Evolutionary conservation across 2,888 invertebrate species (phyloP).

Genomic region (Asteroscopus sphinx): DNA sequence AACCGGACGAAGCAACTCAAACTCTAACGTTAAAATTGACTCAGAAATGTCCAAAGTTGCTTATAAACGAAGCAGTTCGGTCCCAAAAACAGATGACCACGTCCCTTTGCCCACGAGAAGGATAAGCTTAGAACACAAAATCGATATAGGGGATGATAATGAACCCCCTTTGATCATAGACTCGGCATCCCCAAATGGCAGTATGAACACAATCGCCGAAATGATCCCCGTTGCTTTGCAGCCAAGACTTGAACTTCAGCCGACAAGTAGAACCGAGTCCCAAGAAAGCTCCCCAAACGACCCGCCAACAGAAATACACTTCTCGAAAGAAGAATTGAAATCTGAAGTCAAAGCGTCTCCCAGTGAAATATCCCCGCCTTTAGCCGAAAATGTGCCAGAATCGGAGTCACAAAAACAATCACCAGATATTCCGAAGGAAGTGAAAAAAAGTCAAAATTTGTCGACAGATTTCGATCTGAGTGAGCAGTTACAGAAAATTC

Average conservation of each 20-base stretch:
- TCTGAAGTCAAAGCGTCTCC: slow-evolving; percentile 81
- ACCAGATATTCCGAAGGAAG: slow-evolving; percentile 83
- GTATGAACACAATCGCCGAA: slow-evolving; percentile 86
- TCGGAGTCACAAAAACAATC: slow-evolving; percentile 82
- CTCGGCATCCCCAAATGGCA: slow-evolving; percentile 81
- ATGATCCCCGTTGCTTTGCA: slow-evolving; percentile 83
- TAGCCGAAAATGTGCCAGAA: slow-evolving; percentile 75
- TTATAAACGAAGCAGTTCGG: slow-evolving; percentile 83
- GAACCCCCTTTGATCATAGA: slow-evolving; percentile 87
- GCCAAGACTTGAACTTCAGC: slow-evolving; percentile 77
- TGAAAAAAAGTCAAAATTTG: slow-evolving; percentile 86
- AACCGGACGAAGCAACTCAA: slow-evolving; percentile 69
- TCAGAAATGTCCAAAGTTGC: slow-evolving; percentile 81
- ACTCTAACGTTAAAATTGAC: slow-evolving; percentile 73
- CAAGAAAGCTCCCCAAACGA: slow-evolving; percentile 84
- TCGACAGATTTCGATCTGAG: slow-evolving; percentile 87
- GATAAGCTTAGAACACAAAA: slow-evolving; percentile 86
- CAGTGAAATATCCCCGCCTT: slow-evolving; percentile 84
- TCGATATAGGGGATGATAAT: slow-evolving; percentile 86
- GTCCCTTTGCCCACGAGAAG: slow-evolving; percentile 76
- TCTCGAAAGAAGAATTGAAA: slow-evolving; percentile 77
- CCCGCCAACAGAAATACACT: slow-evolving; percentile 84
- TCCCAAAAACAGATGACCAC: slow-evolving; percentile 82
- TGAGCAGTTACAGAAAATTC: slow-evolving; percentile 86
- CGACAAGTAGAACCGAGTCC: slow-evolving; percentile 76